phyloP scores from a whole-genome alignment of 1,140 invertebrate genomes.

The Trypoxylus dichotomus region DNA sequence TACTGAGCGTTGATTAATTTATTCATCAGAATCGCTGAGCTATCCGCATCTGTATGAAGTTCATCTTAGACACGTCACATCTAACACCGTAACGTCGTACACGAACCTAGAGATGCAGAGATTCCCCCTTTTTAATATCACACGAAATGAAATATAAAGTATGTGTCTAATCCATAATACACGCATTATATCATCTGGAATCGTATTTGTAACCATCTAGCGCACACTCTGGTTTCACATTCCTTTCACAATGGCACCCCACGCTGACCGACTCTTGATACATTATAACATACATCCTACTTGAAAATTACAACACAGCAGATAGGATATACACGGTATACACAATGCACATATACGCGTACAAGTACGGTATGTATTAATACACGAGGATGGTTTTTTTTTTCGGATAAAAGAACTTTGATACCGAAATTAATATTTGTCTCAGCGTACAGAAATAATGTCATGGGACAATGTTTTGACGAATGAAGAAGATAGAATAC shows the following conservation, averaged over 20 bases:
- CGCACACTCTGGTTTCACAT: constrained; percentile 46
- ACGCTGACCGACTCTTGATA: constrained; percentile 32
- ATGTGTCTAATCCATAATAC: constrained; percentile 36
- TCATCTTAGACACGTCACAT: background rate
- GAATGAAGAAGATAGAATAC: constrained; percentile 12
- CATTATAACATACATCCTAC: constrained; percentile 34
- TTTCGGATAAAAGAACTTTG: constrained; percentile 8
- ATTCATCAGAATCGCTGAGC: constrained; percentile 1
- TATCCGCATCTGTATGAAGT: background rate
- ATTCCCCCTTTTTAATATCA: constrained; percentile 22
- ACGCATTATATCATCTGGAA: constrained; percentile 47
- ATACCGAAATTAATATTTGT: constrained; percentile 13
- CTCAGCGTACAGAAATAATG: background rate
- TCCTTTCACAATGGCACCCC: constrained; percentile 40
- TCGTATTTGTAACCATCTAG: constrained; percentile 47
- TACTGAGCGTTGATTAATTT: constrained; percentile 14
- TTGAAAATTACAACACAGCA: constrained; percentile 29
- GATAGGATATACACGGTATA: background rate
- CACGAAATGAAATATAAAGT: constrained; percentile 37
- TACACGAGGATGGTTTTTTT: background rate
- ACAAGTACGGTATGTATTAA: background rate
- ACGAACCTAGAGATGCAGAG: background rate
- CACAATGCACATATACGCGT: background rate
- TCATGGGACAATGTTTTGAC: constrained; percentile 11
- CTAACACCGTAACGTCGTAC: background rate